Conservation (phyloP, 1,140 invertebrate species). For the Bombus cullumanus region DNA sequence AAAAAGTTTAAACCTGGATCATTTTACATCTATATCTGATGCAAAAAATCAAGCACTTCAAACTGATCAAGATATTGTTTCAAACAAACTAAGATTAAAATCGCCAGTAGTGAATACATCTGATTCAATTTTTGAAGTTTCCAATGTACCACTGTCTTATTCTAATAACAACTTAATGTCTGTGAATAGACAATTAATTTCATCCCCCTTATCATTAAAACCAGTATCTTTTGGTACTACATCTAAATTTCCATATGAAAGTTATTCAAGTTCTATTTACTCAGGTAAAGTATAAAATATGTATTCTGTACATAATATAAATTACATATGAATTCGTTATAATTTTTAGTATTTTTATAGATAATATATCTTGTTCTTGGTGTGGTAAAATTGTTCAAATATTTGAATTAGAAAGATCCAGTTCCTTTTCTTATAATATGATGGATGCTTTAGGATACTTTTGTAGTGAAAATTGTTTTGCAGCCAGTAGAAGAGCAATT, state of each 20-base stretch:
- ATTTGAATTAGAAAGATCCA: constrained; percentile 68
- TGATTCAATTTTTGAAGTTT: constrained; percentile 49
- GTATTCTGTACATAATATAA: background rate
- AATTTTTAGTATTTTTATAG: constrained; percentile 52
- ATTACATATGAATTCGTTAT: background rate
- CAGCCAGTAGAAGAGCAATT: constrained; percentile 92
- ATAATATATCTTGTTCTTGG: constrained; percentile 74
- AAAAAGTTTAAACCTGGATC: constrained; percentile 76
- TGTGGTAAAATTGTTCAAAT: constrained; percentile 71
- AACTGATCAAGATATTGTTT: constrained; percentile 48
- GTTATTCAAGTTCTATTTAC: constrained; percentile 70
- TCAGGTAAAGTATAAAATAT: constrained; percentile 64
- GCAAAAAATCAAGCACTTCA: constrained; percentile 53
- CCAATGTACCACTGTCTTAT: constrained; percentile 59
- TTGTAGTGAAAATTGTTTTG: constrained; percentile 95
- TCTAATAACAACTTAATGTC: constrained; percentile 57
- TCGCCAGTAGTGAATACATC: constrained; percentile 64
- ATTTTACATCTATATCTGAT: constrained; percentile 67
- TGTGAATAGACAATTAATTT: constrained; percentile 43
- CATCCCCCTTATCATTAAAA: constrained; percentile 62
- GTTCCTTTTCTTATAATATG: constrained; percentile 63
- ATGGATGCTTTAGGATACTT: constrained; percentile 70
- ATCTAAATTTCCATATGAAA: constrained; percentile 63
- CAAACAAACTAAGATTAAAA: constrained; percentile 50
- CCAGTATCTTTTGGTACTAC: constrained; percentile 44